These are phyloP conservation scores for Electrophaes corylata DNA, from an alignment of 2,888 invertebrate genomes.

Conservation along the genomic window DNA sequence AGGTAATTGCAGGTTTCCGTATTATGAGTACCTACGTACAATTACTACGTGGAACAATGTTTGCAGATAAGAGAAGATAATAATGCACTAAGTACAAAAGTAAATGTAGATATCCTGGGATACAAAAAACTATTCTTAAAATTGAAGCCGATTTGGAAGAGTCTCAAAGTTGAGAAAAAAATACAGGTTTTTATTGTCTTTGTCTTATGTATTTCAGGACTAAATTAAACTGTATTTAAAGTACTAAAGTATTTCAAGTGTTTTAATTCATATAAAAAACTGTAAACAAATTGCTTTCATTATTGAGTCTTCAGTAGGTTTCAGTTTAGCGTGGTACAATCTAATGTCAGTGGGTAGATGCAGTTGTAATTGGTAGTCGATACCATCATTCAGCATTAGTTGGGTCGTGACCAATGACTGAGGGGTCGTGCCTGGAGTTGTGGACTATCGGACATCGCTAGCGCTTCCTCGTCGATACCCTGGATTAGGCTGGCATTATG, in stretches of 20 bases:
- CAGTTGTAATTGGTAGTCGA: slow-evolving; percentile 30
- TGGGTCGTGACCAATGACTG: slow-evolving; percentile 33
- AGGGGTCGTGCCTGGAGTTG: slow-evolving; percentile 39
- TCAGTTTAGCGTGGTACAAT: no score
- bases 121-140: slow-evolving; percentile 6
- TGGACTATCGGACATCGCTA: slow-evolving; percentile 55
- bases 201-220: no score
- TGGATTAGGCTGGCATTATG: slow-evolving; percentile 38
- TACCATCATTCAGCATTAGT: slow-evolving; percentile 27
- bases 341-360: slow-evolving; percentile 7
- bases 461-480: slow-evolving; percentile 48
- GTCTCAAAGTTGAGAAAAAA: no score
- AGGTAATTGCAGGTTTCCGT: slow-evolving; percentile 49
- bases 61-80: slow-evolving; percentile 16
- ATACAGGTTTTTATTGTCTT: no score
- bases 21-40: slow-evolving; percentile 28
- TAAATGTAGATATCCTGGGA: not conserved
- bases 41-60: slow-evolving; percentile 28
- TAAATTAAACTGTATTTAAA: no score
- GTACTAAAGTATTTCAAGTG: no score
- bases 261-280: no score
- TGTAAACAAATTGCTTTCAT: no score
- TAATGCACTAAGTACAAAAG: slow-evolving; percentile 2
- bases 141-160: not conserved
- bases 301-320: no score